These are phyloP conservation scores for Porites lutea DNA, from an alignment of 64 coral and sea anemone species.

Conservation along the genomic window DNA sequence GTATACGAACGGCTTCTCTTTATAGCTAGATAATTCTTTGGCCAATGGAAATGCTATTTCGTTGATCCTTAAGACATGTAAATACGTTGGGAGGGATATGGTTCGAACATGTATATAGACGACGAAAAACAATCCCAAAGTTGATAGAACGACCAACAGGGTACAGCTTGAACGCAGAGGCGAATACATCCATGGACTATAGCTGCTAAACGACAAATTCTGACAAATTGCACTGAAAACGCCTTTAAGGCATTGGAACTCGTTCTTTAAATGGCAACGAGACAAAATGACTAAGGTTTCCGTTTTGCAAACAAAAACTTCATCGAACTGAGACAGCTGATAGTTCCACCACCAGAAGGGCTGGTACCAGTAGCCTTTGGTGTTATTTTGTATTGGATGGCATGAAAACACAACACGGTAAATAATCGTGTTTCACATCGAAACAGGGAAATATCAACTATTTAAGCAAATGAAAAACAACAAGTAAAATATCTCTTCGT, in stretches of 20 bases:
- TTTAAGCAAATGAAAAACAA: not conserved
- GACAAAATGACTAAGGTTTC: not conserved
- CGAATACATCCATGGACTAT: not conserved
- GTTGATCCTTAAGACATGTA: not conserved
- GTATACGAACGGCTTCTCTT: slow-evolving; percentile 65
- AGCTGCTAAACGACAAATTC: not conserved
- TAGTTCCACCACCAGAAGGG: not conserved
- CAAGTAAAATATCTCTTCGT: not conserved
- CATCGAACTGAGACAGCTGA: slow-evolving; percentile 4
- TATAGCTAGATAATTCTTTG: not conserved
- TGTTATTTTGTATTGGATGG: not conserved
- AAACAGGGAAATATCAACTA: not conserved
- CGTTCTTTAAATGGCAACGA: not conserved
- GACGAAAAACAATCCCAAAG: not conserved
- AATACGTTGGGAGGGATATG: not conserved
- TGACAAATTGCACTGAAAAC: too few relatives aligned
- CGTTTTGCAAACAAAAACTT: slow-evolving; percentile 31
- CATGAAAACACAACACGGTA: slow-evolving; percentile 4
- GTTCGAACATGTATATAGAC: not conserved
- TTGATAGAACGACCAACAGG: not conserved
- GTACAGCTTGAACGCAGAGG: slow-evolving; percentile 4
- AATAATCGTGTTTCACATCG: not conserved
- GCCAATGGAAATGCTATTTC: not conserved
- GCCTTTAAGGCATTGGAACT: not conserved
- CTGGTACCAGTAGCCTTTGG: not conserved